phyloP scores from a whole-genome alignment of 2,888 invertebrate species.

The Pharmacophagus antenor region DNA sequence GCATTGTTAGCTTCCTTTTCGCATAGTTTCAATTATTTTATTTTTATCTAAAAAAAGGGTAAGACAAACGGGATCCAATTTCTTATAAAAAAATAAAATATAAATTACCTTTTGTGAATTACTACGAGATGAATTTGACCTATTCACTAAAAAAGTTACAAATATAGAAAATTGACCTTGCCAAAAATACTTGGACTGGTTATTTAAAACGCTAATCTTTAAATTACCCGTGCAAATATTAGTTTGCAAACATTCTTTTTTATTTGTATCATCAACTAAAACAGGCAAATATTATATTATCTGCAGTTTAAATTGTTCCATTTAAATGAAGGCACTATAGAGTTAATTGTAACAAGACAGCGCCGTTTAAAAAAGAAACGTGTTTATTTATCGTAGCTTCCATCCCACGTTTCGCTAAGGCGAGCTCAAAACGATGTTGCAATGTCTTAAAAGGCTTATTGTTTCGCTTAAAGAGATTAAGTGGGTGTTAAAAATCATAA shows the following conservation, averaged over 20 bases:
- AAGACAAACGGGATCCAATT: neutral
- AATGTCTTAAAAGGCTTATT: conserved; percentile 55
- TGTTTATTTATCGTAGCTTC: conserved; percentile 29
- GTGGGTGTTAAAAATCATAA: conserved; percentile 79
- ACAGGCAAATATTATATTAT: no score
- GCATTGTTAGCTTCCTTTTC: neutral
- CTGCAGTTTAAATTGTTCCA: neutral
- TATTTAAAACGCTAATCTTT: no score
- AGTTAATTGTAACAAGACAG: conserved; percentile 21
- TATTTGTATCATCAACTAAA: no score
- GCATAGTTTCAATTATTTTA: neutral
- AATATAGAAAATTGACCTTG: no score
- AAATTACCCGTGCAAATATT: no score
- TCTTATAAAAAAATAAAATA: no score
- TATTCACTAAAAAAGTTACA: no score
- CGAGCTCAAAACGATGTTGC: conserved; percentile 46
- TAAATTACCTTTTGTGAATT: no score
- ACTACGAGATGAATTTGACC: no score
- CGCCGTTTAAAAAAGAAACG: conserved; percentile 17
- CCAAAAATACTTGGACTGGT: no score
- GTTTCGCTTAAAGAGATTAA: conserved; percentile 64
- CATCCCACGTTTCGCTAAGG: conserved; percentile 32
- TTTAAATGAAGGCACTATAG: neutral
- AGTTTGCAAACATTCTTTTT: no score
- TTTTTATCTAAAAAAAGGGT: no score